Conservation (phyloP, 2,113 vertebrate genomes). For the Gobio gobio region DNA sequence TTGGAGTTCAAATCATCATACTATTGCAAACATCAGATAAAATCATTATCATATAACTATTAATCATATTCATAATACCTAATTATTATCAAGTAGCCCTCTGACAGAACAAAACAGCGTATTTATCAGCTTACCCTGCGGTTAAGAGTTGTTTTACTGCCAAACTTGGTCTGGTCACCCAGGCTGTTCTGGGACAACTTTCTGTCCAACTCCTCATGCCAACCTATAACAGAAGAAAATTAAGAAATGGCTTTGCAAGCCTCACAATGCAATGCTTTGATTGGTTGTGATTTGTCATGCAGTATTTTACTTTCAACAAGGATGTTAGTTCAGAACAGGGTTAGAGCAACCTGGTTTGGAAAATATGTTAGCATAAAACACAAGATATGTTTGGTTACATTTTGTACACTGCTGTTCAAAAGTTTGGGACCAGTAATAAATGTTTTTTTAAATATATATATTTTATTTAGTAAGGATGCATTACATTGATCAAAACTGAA, state of each 20-base stretch:
- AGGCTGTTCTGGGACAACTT: constrained; percentile 94
- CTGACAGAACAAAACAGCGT: background rate
- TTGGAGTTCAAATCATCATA: constrained; percentile 5
- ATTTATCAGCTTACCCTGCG: constrained; percentile 81
- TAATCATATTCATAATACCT: background rate
- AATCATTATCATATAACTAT: constrained; percentile 8
- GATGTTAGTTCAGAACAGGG: background rate
- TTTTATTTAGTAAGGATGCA: background rate
- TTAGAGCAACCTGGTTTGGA: background rate
- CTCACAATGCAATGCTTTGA: background rate
- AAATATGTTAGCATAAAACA: background rate
- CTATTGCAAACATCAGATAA: background rate
- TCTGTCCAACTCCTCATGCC: constrained; percentile 90
- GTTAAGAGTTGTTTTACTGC: constrained; percentile 91
- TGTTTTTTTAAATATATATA: too few species aligned
- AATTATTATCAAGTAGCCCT: background rate
- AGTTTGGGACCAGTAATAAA: background rate
- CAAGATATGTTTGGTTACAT: background rate
- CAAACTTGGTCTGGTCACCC: constrained; percentile 87
- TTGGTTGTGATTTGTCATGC: background rate
- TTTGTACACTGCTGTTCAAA: too few species aligned
- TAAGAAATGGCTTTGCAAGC: background rate
- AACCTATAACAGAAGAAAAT: constrained; percentile 67
- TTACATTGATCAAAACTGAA: background rate
- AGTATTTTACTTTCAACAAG: background rate